phyloP scores from a whole-genome alignment of 2,888 invertebrate species.

The Crossocerus cetratus region DNA sequence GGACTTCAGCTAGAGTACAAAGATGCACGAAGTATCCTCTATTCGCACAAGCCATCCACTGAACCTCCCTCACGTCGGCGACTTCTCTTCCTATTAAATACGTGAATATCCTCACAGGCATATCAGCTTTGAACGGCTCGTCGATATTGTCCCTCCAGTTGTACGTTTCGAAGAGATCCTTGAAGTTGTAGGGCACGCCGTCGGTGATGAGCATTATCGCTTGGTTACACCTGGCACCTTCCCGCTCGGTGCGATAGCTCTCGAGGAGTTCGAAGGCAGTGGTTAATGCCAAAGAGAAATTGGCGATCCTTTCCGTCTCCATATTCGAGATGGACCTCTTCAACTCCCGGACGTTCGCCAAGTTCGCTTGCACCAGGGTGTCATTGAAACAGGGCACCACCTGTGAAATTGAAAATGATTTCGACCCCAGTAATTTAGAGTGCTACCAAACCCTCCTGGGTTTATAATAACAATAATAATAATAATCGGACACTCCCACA shows the following conservation, averaged over 20 bases:
- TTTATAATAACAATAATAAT: no score
- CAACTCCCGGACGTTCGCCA: conserved; percentile 89
- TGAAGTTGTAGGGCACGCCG: conserved; percentile 96
- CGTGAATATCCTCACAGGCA: conserved; percentile 97
- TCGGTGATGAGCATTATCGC: conserved; percentile 99
- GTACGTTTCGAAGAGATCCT: conserved; percentile 93
- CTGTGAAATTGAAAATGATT: conserved; percentile 40
- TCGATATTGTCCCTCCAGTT: conserved; percentile 88
- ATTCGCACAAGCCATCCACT: conserved; percentile 99
- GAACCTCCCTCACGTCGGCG: conserved; percentile 94
- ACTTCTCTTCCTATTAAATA: conserved; percentile 95
- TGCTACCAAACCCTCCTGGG: no score
- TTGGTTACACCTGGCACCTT: conserved; percentile 88
- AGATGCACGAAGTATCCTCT: conserved; percentile 97
- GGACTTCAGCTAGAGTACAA: conserved; percentile 96
- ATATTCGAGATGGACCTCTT: conserved; percentile 88
- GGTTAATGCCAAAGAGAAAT: conserved; percentile 93
- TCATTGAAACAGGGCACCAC: conserved; percentile 92
- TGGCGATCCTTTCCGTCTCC: conserved; percentile 93
- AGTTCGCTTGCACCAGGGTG: conserved; percentile 92
- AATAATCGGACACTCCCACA: no score
- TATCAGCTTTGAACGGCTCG: conserved; percentile 75
- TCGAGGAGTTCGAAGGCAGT: conserved; percentile 93
- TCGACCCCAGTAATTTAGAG: no score
- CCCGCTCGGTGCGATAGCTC: conserved; percentile 81